Base-by-base conservation (phyloP, 2,888 invertebrate genomes). In the Cryptosula pallasiana region DNA sequence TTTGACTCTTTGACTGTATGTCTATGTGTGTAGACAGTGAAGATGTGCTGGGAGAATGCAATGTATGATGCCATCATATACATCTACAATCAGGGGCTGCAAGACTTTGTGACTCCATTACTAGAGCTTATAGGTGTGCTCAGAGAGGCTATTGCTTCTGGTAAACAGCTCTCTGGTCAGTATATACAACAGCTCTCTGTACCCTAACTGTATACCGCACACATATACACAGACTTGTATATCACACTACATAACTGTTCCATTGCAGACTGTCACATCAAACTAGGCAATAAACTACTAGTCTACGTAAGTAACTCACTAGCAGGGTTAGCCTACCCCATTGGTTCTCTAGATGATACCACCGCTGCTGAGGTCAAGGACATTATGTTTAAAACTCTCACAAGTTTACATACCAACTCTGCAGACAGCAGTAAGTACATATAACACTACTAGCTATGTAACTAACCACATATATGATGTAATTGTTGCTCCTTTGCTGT, bases 261-360 rank as follows among this genome's bases (percentile, higher is more conserved):
- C 45, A 75, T 32, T 76, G 3, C 83, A 75, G 86, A 86, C 77
- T 78, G 79, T 29, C 83, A 85, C 75, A 85, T 90, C 76, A 87
- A 87, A 78, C 87, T 93, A 63, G 94, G 94, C 5, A 93, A 94
- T 80, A 91, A 91, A 75, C 85, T 94, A 76, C 85, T 95, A 71
- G 92, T 94, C 1, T 94, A 94, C 81, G 89, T 93, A 35, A 92
- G 92, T 75, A 85, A 74, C 73, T 73, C 71, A 34, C 45, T 73
- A 20, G 70, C 69, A 27, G 73, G 73, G 35, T 57, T 69, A 23
- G 69, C 63, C 16, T 73, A 73, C 55, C 73, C 73, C 5, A 27
- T 63, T 32, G 63, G 63, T 2, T 63, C 63, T 32, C 27, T 63
- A 13, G 63, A 63, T n/a, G 63, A 13, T 5, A 32, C 20, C 13